phyloP scores from a whole-genome alignment of 1,140 invertebrate species.

The Drosophila triauraria region DNA sequence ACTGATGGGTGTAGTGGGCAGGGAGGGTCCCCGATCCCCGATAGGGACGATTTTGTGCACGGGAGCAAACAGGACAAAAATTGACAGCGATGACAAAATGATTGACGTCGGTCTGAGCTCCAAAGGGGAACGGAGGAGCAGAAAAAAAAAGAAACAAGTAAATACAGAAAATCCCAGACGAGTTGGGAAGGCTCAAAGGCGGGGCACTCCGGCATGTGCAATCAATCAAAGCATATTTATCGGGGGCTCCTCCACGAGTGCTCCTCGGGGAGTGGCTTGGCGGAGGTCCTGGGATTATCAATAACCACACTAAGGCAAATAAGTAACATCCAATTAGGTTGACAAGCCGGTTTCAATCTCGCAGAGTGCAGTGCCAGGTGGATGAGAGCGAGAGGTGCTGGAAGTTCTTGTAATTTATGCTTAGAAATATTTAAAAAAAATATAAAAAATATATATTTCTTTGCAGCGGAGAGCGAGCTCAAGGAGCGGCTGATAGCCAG shows the following conservation, averaged over 20 bases:
- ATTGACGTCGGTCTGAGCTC: slow-evolving; percentile 63
- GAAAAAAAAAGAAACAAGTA: background rate
- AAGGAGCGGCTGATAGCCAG: slow-evolving; percentile 91
- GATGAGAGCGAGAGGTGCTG: too few relatives aligned
- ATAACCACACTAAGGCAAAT: slow-evolving; percentile 25
- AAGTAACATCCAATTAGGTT: slow-evolving; percentile 8
- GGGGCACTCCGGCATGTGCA: slow-evolving; percentile 32
- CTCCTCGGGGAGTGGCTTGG: slow-evolving; percentile 86
- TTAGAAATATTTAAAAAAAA: too few relatives aligned
- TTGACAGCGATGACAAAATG: slow-evolving; percentile 73
- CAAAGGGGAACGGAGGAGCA: background rate
- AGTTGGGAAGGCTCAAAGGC: background rate
- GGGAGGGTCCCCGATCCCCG: background rate
- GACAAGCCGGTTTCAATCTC: background rate
- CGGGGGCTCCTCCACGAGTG: slow-evolving; percentile 33
- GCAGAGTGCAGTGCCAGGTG: background rate
- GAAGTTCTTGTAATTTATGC: too few relatives aligned
- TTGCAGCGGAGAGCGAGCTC: slow-evolving; percentile 37
- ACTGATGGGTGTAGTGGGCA: background rate
- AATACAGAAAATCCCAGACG: slow-evolving; percentile 44
- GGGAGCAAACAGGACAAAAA: slow-evolving; percentile 46
- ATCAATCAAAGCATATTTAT: slow-evolving; percentile 65
- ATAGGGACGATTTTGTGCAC: slow-evolving; percentile 33
- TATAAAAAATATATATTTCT: background rate
- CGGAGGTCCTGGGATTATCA: slow-evolving; percentile 85